Evolutionary conservation across 2,888 invertebrate genomes (phyloP), one percentile per base, ranked within the genome.

Genomic region (Stenolophus ochropezus): DNA sequence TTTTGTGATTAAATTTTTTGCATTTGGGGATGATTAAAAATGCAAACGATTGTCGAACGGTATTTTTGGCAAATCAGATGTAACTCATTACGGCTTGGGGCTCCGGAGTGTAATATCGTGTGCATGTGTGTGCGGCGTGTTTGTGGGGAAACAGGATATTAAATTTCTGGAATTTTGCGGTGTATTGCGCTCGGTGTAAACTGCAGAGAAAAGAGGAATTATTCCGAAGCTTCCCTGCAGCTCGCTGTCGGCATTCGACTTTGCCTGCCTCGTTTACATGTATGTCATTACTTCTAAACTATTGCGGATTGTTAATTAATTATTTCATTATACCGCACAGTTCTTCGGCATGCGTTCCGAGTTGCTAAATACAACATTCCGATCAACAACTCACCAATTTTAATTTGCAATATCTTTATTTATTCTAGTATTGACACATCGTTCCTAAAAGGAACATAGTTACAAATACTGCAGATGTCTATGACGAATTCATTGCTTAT

Each of bases 151-250:
- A 85, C 85, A 85, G 42, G 90, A 90, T 91, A 91, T 91, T 91
- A 91, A 91, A 91, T 91, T 90, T 91, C 90, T 89, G 90, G 90
- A 91, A 91, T 91, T 90, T 90, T 89, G 90, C 89, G 90, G 90
- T 89, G 85, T 86, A 83, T 84, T 85, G 85, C 85, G 84, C 84
- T 84, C 84, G 84, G 83, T 84, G 83, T 84, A 84, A 84, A 85
- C 83, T 84, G 81, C 82, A 83, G 82, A 81, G 83, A 84, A 84
- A 83, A 84, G 84, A 83, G 84, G 83, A 83, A 82, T 77, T 77
- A 77, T 58, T 77, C 61, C 33, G 42, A n/a, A 49, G 49, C 42
- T 47, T 18, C 73, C 23, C n/a, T 73, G 23, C 23, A 51, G n/a
- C 23, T 16, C 49, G 49, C 25, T 33, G 33, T 56, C 4, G 18